These are phyloP conservation scores for Lordiphosa stackelbergi DNA, from an alignment of 1,140 invertebrate genomes.

Conservation along the genomic window DNA sequence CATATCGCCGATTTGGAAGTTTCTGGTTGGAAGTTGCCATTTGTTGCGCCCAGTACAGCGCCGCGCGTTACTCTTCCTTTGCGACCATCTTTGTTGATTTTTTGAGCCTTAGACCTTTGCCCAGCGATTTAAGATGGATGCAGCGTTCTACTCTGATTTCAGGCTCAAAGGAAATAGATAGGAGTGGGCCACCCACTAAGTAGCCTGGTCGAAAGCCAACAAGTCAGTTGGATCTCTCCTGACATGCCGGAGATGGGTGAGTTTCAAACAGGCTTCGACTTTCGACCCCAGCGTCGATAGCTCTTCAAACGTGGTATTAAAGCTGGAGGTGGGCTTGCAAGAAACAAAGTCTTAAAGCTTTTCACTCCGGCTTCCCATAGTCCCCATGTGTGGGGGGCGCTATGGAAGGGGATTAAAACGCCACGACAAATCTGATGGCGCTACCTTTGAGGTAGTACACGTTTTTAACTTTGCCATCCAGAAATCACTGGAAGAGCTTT, in stretches of 20 bases:
- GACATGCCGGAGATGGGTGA: constrained; percentile 10
- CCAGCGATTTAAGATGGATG: constrained; percentile 16
- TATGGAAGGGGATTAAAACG: no score
- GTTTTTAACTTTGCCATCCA: no score
- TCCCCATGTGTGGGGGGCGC: no score
- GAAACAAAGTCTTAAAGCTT: no score
- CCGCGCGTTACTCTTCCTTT: constrained; percentile 10
- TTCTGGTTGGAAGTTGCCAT: constrained; percentile 2
- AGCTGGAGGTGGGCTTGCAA: background rate
- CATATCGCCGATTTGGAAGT: constrained; percentile 1
- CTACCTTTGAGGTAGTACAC: no score
- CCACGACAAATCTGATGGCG: no score
- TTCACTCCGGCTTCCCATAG: no score
- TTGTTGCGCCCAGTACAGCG: no score
- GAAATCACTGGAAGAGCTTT: no score
- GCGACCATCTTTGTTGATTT: constrained; percentile 7
- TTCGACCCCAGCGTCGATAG: background rate
- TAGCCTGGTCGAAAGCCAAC: background rate
- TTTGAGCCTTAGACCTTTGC: constrained; percentile 4
- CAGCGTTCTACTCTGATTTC: constrained; percentile 6
- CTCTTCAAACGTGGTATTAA: background rate
- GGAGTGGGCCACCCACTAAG: background rate
- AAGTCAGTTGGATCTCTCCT: background rate
- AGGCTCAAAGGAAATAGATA: background rate
- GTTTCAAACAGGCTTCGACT: background rate